Conservation (phyloP, 2,113 vertebrate genomes). For the Hydrochoerus hydrochaeris region DNA sequence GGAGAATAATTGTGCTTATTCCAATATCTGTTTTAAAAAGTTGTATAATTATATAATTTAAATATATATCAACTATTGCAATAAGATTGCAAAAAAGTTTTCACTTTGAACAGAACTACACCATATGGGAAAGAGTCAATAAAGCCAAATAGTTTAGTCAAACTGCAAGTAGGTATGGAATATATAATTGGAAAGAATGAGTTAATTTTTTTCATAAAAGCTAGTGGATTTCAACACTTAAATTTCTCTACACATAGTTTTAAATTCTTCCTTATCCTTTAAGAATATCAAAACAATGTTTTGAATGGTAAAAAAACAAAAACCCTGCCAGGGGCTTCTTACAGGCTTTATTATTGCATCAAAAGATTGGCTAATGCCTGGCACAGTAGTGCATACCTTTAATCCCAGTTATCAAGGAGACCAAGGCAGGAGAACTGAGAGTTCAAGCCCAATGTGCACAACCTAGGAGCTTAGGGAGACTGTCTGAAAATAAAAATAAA, state of each 20-base stretch:
- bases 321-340: neutral
- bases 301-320: neutral
- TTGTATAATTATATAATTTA: neutral
- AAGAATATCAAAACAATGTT: slow-evolving; percentile 44
- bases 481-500: neutral
- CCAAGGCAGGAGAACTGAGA: neutral
- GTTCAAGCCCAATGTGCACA: neutral
- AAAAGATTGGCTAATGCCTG: neutral
- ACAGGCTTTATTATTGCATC: neutral
- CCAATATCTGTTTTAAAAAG: neutral
- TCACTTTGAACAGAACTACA: slow-evolving; percentile 11
- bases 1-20: neutral
- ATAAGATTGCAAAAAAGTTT: neutral
- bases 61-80: neutral
- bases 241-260: neutral
- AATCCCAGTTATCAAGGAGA: neutral
- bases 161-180: neutral
- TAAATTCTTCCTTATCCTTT: neutral
- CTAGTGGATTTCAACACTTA: neutral
- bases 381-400: neutral
- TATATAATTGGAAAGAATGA: neutral
- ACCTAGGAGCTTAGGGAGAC: neutral
- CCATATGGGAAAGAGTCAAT: slow-evolving; percentile 14
- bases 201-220: neutral
- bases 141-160: neutral